Evolutionary conservation across 2,797 vertebrate species (phyloP).

Genomic region (Mycteria americana): DNA sequence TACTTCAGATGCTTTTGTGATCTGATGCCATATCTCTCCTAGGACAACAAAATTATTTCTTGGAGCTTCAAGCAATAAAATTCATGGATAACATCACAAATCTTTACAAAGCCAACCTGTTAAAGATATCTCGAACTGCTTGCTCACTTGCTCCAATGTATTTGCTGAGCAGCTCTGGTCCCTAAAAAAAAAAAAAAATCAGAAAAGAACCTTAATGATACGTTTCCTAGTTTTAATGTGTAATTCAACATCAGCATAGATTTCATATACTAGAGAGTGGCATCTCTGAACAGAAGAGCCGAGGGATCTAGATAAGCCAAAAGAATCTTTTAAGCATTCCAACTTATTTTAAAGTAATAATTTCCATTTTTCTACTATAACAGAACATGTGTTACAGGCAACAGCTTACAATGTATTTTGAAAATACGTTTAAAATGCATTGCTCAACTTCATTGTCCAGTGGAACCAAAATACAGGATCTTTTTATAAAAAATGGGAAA

Average conservation of each 20-base stretch:
- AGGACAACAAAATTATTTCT: background rate
- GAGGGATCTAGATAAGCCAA: background rate
- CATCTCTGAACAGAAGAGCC: background rate
- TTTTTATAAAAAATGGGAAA: background rate
- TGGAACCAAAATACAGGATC: background rate
- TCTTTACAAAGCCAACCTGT: conserved; percentile 78
- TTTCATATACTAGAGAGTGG: background rate
- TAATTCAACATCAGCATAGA: background rate
- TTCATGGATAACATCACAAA: background rate
- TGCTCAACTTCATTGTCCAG: background rate
- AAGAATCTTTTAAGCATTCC: background rate
- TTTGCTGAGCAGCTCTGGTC: conserved; percentile 96
- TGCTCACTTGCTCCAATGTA: conserved; percentile 98
- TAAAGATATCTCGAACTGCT: conserved; percentile 90
- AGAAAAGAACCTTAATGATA: background rate
- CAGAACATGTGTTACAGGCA: background rate
- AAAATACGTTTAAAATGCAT: background rate
- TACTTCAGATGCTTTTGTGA: background rate
- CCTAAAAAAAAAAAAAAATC: conserved; percentile 70
- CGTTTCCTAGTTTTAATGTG: background rate
- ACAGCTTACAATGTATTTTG: background rate
- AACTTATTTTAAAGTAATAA: background rate
- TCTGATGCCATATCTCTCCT: background rate
- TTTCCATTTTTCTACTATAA: background rate
- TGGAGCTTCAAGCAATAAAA: background rate